A percentile compares a stretch with the other conserved stretches of the same genome.
Conservation (phyloP, 2,113 vertebrate species). For the Trematomus loennbergii region DNA sequence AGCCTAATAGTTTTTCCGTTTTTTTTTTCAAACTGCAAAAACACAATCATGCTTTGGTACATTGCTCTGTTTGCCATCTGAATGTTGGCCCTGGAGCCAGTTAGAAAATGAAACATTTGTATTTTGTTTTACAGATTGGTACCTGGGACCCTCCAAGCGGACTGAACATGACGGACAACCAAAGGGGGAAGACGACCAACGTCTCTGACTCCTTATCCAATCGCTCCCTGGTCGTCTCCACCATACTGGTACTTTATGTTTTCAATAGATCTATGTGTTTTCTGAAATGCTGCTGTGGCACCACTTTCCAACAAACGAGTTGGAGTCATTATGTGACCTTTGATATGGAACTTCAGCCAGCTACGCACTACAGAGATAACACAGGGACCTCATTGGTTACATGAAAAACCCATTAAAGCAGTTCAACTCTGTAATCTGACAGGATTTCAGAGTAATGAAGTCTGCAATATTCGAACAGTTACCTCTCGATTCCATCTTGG, state of each 20-base stretch:
- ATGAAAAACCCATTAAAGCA: neutral
- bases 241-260: constrained; percentile 89
- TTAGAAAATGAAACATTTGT: neutral
- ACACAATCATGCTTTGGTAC: neutral
- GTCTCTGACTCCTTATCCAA: constrained; percentile 97
- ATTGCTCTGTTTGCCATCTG: neutral
- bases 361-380: too few species aligned
- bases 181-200: constrained; percentile 94
- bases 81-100: neutral
- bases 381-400: too few species aligned
- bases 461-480: constrained; percentile 14
- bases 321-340: neutral
- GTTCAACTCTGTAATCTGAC: neutral
- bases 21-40: too few species aligned
- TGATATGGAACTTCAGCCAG: neutral
- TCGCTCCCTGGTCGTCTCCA: constrained; percentile 94
- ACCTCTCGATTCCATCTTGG: constrained; percentile 9
- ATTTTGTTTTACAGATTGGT: constrained; percentile 88
- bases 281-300: neutral
- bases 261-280: constrained; percentile 28
- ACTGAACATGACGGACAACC: constrained; percentile 97
- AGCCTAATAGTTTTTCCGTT: neutral
- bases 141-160: constrained; percentile 96
- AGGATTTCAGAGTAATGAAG: neutral
- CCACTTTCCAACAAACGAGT: neutral